Conservation (phyloP, 1,140 invertebrate species). For the Metaphire vulgaris region DNA sequence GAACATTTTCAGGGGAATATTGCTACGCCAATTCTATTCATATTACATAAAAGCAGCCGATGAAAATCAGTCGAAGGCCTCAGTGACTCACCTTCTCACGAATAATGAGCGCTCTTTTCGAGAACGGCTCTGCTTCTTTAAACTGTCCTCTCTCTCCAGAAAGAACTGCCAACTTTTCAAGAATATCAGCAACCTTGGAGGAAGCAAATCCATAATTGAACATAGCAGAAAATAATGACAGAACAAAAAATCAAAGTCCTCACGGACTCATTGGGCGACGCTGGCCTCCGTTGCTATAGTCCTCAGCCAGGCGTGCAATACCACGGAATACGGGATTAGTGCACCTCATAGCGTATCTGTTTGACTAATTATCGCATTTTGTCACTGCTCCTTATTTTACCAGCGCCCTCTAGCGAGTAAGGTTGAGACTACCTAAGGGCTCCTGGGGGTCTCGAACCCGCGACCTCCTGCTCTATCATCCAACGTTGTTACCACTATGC, state of each 20-base stretch:
- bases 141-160: constrained; percentile 65
- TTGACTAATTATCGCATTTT: not conserved
- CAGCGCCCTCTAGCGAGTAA: too few relatives aligned
- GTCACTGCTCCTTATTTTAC: not conserved
- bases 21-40: not conserved
- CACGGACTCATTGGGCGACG: not conserved
- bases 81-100: constrained; percentile 94
- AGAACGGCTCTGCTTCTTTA: constrained; percentile 61
- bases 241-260: not conserved
- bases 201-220: not conserved
- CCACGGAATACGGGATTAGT: too few relatives aligned
- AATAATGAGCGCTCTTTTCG: constrained; percentile 95
- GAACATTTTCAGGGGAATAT: too few relatives aligned
- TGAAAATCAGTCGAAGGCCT: too few relatives aligned
- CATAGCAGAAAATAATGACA: not conserved
- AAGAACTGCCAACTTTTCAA: constrained; percentile 93
- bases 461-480: too few relatives aligned
- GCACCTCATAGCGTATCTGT: not conserved
- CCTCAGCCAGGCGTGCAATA: too few relatives aligned
- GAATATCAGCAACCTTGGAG: constrained; percentile 72
- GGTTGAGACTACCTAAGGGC: too few relatives aligned
- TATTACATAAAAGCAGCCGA: too few relatives aligned
- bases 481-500: too few relatives aligned
- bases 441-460: too few relatives aligned
- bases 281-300: too few relatives aligned